Evolutionary conservation across 1,140 invertebrate species (phyloP), one percentile per base, ranked within the genome.

Genomic region (Adoxophyes honmai): DNA sequence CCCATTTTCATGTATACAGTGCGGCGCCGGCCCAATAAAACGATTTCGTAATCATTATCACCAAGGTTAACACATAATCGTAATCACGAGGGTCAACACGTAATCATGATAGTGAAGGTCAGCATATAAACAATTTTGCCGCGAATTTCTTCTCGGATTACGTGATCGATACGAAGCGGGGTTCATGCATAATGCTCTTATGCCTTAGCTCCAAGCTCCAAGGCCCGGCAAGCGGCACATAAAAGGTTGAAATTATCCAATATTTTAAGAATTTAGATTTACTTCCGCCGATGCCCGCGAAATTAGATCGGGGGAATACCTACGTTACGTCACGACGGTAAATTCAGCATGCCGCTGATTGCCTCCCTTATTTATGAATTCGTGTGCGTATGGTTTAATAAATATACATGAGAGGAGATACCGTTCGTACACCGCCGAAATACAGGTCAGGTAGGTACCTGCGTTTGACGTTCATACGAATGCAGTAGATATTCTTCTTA

Each of bases 341-440:
- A 48, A 48, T 48, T 48, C 42, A 48, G 42, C 18, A 44, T 18
- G 39, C 42, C 42, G 18, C 18, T 48, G 18, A 48, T 48, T 48
- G 42, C 10, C 42, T 28, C 10, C 21, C 42, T 48, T 48, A 33
- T 48, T 48, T 48, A 48, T 33, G 21, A 21, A 48, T 48, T 48
- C 42, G 42, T 11, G 39, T 18, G 42, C 21, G 42, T 48, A 48
- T 48, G 42, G 42, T 48, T 28, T 48, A 48, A 28, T 48, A 48
- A 48, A 48, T 48, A 48, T 36, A 36, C 11, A 48, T 18, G 28
- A 21, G 42, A 48, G 15, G 28, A 48, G 21, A 28, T 48, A 48
- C 18, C 42, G 16, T 5, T 16, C 10, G 42, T 18, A 48, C 16
- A 15, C 15, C 39, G 39, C 39, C 9, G 4, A 33, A 48, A n/a